Base-by-base conservation (phyloP, 1,140 invertebrate species). In the Bombus sylvicola region DNA sequence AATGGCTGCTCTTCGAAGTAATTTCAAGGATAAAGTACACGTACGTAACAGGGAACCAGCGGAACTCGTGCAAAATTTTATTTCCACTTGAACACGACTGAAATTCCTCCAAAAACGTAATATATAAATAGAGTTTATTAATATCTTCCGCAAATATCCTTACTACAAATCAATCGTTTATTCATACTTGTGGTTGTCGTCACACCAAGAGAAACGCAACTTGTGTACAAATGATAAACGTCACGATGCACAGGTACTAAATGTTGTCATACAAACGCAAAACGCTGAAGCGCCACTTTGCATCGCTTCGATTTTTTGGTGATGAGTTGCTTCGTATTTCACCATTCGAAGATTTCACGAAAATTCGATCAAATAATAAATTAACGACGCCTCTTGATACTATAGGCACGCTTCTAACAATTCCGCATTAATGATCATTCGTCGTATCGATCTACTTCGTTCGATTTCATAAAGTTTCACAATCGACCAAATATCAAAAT, bases 381-480 rank as follows among this genome's bases (percentile, higher is more conserved):
- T 64, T 62, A 73, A 41, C 39, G 12, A 18, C 34, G 47, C 28
- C 18, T 12, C 28, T 0, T 6, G n/a, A 10, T 22, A 41, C 4
- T 28, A 28, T 10, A 28, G 22, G 0, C 39, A 41, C 5, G 4
- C 18, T 31, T 73, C 13, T 10, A 43, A 53, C 41, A 73, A 62
- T 28, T 28, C 3, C 6, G 0, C 12, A 0, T 25, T 34, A 5
- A 53, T 2, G 22, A 22, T 18, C 0, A 53, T 53, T 53, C 22
- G 18, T 22, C 18, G 47, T 53, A 53, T 53, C 47, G 0, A 8
- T 53, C 47, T 8, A 22, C 0, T 53, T 53, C 1, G 47, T 53
- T 53, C 47, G 47, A 47, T 73, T 22, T 73, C 39, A 0, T 25
- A 8, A 66, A 5, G 6, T 68, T 68, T 8, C 66, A 10, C 37